These are phyloP conservation scores for Muraenolepis orangiensis DNA, from an alignment of 2,797 vertebrate species.

Conservation along the genomic window DNA sequence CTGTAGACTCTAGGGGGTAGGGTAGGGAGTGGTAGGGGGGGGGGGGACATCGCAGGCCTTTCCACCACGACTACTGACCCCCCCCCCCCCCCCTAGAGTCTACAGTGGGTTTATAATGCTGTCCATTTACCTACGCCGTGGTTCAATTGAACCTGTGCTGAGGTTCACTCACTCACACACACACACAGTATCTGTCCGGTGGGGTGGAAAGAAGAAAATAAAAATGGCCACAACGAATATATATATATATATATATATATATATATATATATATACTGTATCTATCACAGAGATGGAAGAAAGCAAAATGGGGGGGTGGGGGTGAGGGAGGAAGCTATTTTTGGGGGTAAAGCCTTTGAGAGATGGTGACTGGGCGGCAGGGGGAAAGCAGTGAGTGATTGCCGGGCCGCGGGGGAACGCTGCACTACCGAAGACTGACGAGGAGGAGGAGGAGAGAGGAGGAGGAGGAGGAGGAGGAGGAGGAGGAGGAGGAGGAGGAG, in stretches of 20 bases:
- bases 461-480: too few relatives aligned
- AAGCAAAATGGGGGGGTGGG: background rate
- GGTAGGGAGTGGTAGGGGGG: background rate
- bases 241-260: too few relatives aligned
- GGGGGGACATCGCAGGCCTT: background rate
- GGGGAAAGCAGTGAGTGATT: slow-evolving; percentile 54
- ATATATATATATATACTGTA: too few relatives aligned
- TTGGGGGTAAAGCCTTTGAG: slow-evolving; percentile 42
- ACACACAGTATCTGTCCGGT: background rate
- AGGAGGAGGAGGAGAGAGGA: slow-evolving; percentile 44
- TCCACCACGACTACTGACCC: background rate
- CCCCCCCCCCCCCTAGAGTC: background rate
- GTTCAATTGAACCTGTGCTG: background rate
- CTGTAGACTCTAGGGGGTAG: background rate
- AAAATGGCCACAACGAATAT: background rate
- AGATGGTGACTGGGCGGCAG: slow-evolving; percentile 40
- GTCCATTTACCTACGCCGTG: background rate
- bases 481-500: too few relatives aligned
- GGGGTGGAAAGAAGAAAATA: background rate
- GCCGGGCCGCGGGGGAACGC: slow-evolving; percentile 50
- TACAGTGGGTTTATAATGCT: background rate
- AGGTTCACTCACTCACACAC: background rate
- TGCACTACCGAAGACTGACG: slow-evolving; percentile 27
- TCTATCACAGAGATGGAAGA: background rate
- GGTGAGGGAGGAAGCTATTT: background rate